phyloP scores from a whole-genome alignment of 2,797 vertebrate species.

The Gastrophryne carolinensis region DNA sequence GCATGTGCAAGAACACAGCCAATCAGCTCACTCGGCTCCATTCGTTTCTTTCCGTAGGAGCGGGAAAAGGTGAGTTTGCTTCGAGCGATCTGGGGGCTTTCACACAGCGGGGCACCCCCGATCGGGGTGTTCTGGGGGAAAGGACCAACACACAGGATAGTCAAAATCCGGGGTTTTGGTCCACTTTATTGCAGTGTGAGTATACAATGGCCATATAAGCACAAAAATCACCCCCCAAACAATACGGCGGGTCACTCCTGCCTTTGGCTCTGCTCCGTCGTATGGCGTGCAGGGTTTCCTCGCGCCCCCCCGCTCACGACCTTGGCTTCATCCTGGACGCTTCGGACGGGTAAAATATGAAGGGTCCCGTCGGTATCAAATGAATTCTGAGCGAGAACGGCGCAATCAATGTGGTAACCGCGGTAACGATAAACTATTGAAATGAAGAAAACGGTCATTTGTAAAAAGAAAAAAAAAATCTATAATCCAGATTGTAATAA shows the following conservation, averaged over 20 bases:
- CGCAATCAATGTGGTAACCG: slow-evolving; percentile 36
- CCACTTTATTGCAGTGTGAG: too few relatives aligned
- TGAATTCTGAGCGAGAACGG: slow-evolving; percentile 13
- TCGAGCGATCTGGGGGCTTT: too few relatives aligned
- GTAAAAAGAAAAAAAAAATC: slow-evolving; percentile 45
- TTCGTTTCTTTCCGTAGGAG: too few relatives aligned
- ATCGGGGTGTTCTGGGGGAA: too few relatives aligned
- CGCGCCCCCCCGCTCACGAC: slow-evolving; percentile 4
- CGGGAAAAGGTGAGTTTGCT: too few relatives aligned
- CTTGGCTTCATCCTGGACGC: slow-evolving; percentile 19
- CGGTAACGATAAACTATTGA: slow-evolving; percentile 32
- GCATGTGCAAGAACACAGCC: too few relatives aligned
- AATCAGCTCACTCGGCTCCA: too few relatives aligned
- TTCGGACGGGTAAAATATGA: slow-evolving; percentile 36
- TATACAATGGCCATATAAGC: too few relatives aligned
- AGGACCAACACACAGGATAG: too few relatives aligned
- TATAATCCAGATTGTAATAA: slow-evolving; percentile 39
- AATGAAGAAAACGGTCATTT: slow-evolving; percentile 43
- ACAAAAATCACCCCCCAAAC: too few relatives aligned
- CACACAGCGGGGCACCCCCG: too few relatives aligned
- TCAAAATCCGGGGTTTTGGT: too few relatives aligned
- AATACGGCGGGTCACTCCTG: not conserved
- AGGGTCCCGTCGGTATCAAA: slow-evolving; percentile 28
- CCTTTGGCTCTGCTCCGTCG: not conserved
- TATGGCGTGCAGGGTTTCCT: not conserved